Evolutionary conservation across 2,797 vertebrate species (phyloP), one percentile per base, ranked within the genome.

Genomic region (Myotis findleyi): DNA sequence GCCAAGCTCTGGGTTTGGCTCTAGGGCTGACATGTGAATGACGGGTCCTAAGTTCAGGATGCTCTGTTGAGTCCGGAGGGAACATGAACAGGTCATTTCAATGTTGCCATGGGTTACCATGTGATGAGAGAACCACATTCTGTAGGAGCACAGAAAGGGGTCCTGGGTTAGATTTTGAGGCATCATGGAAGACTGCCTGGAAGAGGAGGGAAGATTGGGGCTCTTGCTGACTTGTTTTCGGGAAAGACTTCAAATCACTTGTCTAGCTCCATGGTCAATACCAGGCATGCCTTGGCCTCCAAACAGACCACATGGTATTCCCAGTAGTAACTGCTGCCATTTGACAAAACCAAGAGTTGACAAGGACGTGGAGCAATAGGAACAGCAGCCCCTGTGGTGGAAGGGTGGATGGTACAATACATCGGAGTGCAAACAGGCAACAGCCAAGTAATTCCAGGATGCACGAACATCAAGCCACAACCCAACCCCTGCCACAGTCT

Each of bases 71-170:
- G 21, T 51, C 44, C 1, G 47, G 53, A 49, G 21, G 11, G 13
- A 38, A 84, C 23, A 41, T 1, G 3, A 27, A 2, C 6, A 18
- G 44, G 68, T 20, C 14, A 21, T 38, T 75, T 53, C 66, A 20
- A 1, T 36, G 57, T 41, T 36, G 55, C 53, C 7, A 0, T 0
- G 21, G n/a, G 7, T 30, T 1, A 4, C 4, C 20, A 7, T 0
- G 5, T 1, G 1, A 20, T 7, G 9, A 23, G 71, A 33, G 33
- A 57, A 5, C 6, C 10, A 3, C 11, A 4, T 5, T 47, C 44
- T 9, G 23, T 1, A n/a, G 53, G n/a, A 53, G 7, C 0, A 1
- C 30, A 69, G 75, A 18, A 41, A 41, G 30, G 44, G 3, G 1
- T 44, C 1, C 7, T 41, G 10, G 7, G 7, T 47, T 33, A 2